Base-by-base conservation (phyloP, 2,888 invertebrate genomes). In the Ormyrus pomaceus region DNA sequence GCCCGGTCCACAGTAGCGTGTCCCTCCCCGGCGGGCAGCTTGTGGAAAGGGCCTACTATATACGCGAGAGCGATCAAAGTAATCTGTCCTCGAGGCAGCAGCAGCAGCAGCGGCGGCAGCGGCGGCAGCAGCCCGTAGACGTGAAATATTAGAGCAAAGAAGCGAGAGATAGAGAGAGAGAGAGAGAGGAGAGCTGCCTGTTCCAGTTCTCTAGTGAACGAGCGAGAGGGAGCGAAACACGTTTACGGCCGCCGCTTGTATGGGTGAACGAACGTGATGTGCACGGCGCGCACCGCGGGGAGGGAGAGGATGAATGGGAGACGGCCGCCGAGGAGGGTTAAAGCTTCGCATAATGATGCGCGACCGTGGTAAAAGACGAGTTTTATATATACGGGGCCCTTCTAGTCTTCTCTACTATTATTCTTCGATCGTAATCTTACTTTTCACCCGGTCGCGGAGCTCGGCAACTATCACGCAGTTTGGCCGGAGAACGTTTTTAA, bases 221-320 rank as follows among this genome's bases (percentile, higher is more conserved):
- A 19, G 19, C 19, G 61, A 13, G 8, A 10, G n/a, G 9, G 64
- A 64, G 61, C 51, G n/a, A 76, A 68, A 68, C 61, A 68, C 75
- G 68, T 53, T 71, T 71, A 34, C n/a, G 19, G 19, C 19, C 19
- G 19, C 19, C 2, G 19, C 19, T 1, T 2, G n/a, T 53, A 61
- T 76, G 53, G 59, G 61, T 46, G 69, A 61, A 62, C 34, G 61
- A 69, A 62, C 55, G 55, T 13, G 48, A 8, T 19, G 19, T 19
- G 19, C 19, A 2, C 19, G 19, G 19, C 19, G 19, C 19, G 19
- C 19, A 19, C 19, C 1, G 19, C 19, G 19, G 19, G 19, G 66
- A 58, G n/a, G 59, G 58, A 51, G 48, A 19, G 8, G 58, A 51
- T 9, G 51, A 68, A 58, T 46, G 55, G 34, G 56, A 58, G 53